Evolutionary conservation across 2,113 vertebrate genomes (phyloP).

Genomic region (Mormoops blainvillei): DNA sequence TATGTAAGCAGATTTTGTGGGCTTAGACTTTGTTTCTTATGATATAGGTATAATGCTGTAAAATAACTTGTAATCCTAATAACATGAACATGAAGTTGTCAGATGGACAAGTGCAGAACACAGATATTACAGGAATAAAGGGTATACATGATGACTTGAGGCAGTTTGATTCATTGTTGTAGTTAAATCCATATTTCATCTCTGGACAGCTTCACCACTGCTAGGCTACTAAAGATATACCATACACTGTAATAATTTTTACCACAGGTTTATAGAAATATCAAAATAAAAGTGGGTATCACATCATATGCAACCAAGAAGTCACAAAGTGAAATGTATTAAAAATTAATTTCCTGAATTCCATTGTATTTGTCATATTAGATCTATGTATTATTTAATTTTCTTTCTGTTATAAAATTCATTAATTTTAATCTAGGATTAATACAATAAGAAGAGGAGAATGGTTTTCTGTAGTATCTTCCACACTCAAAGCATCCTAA

Average conservation of each 20-base stretch:
- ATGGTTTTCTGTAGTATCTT: slow-evolving; percentile 64
- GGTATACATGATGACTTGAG: not conserved
- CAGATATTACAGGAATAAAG: slow-evolving; percentile 34
- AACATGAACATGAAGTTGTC: slow-evolving; percentile 36
- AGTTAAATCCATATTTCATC: slow-evolving; percentile 68
- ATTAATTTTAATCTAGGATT: slow-evolving; percentile 76
- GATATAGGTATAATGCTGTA: not conserved
- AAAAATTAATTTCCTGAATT: slow-evolving; percentile 72
- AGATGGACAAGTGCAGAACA: not conserved
- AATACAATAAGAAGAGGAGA: slow-evolving; percentile 64
- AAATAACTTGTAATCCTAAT: not conserved
- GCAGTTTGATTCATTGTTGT: slow-evolving; percentile 60
- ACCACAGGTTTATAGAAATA: slow-evolving; percentile 25
- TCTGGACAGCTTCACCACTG: slow-evolving; percentile 44
- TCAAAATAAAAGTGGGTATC: slow-evolving; percentile 25
- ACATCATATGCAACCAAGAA: not conserved
- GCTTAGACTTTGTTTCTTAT: not conserved
- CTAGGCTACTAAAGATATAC: slow-evolving; percentile 54
- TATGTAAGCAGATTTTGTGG: not conserved
- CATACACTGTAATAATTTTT: slow-evolving; percentile 47
- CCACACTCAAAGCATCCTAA: slow-evolving; percentile 48
- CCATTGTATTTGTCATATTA: slow-evolving; percentile 70
- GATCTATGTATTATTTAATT: slow-evolving; percentile 66
- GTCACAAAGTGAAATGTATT: slow-evolving; percentile 38
- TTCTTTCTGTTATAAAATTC: slow-evolving; percentile 69